phyloP scores from a whole-genome alignment of 2,888 invertebrate genomes.

The Rapana venosa region DNA sequence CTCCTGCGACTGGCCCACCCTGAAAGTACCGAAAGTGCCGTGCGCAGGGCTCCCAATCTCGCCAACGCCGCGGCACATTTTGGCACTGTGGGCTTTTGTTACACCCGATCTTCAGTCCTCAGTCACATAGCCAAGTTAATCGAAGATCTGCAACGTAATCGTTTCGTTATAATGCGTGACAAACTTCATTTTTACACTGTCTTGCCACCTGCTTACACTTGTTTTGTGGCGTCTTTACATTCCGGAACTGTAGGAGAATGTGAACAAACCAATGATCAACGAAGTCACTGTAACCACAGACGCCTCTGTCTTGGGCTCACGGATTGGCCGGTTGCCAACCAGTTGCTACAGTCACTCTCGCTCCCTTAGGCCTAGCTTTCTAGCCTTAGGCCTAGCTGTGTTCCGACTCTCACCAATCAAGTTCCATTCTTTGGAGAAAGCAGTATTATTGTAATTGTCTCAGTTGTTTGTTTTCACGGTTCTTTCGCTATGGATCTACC shows the following conservation, averaged over 20 bases:
- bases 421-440: no score
- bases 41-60: background rate
- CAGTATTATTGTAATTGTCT: no score
- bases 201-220: background rate
- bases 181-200: conserved; percentile 28
- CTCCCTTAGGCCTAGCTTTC: background rate
- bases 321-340: conserved; percentile 35
- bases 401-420: no score
- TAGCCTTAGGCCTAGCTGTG: no score
- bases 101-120: background rate
- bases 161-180: background rate
- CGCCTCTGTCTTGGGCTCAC: conserved; percentile 33
- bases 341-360: background rate
- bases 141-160: background rate
- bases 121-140: background rate
- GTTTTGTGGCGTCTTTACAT: background rate
- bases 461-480: no score
- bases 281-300: conserved; percentile 44
- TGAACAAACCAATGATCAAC: conserved; percentile 25
- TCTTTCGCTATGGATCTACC: no score
- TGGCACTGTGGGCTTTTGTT: conserved; percentile 1
- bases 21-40: background rate
- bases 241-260: conserved; percentile 19
- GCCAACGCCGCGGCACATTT: conserved; percentile 4
- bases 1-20: background rate